Evolutionary conservation across 2,797 vertebrate genomes (phyloP).

Genomic region (Helarctos malayanus): DNA sequence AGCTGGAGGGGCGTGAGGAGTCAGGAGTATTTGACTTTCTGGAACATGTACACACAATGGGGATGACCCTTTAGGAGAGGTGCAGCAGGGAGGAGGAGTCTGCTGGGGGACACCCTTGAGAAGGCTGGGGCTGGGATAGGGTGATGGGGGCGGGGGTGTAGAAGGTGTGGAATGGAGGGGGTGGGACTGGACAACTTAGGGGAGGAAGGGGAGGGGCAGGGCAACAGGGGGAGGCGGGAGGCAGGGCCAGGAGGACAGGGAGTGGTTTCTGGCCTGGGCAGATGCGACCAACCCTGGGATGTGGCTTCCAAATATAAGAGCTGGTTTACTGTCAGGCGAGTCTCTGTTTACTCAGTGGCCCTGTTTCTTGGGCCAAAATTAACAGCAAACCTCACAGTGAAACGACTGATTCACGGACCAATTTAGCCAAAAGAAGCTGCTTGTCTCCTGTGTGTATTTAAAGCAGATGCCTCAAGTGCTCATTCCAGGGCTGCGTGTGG

Average conservation of each 20-base stretch:
- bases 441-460: slow-evolving; percentile 59
- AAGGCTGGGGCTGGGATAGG: background rate
- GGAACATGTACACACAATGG: background rate
- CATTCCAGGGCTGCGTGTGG: background rate
- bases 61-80: background rate
- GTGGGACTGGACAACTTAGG: background rate
- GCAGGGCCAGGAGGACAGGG: background rate
- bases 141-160: background rate
- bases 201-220: background rate
- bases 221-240: background rate
- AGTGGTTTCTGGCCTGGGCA: background rate
- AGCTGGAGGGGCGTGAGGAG: background rate
- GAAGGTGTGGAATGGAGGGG: background rate
- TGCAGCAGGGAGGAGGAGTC: background rate
- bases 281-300: fast-evolving
- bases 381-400: slow-evolving; percentile 62
- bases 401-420: slow-evolving; percentile 34
- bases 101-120: background rate
- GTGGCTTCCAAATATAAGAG: background rate
- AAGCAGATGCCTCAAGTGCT: background rate
- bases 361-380: slow-evolving; percentile 60
- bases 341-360: slow-evolving; percentile 53
- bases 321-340: background rate
- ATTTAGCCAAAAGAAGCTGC: slow-evolving; percentile 38
- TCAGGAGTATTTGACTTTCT: background rate